Evolutionary conservation across 2,113 vertebrate genomes (phyloP), one percentile per base, ranked within the genome.

Genomic region (Laticauda laticaudata): DNA sequence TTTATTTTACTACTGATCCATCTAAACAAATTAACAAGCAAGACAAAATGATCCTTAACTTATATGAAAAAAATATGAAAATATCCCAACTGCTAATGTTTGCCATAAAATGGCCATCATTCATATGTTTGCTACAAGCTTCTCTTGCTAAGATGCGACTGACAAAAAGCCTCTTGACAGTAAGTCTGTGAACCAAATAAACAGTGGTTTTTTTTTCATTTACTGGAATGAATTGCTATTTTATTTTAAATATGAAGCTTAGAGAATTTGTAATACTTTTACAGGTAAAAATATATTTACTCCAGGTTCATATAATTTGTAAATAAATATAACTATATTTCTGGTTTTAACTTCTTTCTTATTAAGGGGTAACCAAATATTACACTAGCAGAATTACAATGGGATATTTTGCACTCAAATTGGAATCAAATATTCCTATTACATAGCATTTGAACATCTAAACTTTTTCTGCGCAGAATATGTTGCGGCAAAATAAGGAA

Each of bases 401-500:
- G 24, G 9, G 6, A n/a, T 59, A 29, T 39, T 94, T n/a, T 89
- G 56, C 12, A 94, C 0, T 0, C 43, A 95, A 75, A n/a, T 94
- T 45, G 81, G 14, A 94, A 92, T 92, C 94, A 94, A 94, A 90
- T 92, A 94, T 90, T 96, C 94, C 51, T 34, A 59, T 54, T 12
- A 95, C 29, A 96, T 43, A 88, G 81, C 92, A 0, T 95, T 95
- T 9, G 48, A 95, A 94, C 9, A 92, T 92, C 92, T 94, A 95
- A 56, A 88, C 56, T 92, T 97, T 96, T 94, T 55, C 26, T 90
- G 94, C 92, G 75, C 64, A 96, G 93, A 81, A 93, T 96, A 95
- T 96, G 96, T 94, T 95, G 54, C 92, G 94, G 93, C 43, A 94
- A 95, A 96, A 94, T 92, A 97, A 97, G 94, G 96, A 61, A 54